These are phyloP conservation scores for Gobius niger DNA, from an alignment of 2,113 vertebrate genomes.

Conservation along the genomic window DNA sequence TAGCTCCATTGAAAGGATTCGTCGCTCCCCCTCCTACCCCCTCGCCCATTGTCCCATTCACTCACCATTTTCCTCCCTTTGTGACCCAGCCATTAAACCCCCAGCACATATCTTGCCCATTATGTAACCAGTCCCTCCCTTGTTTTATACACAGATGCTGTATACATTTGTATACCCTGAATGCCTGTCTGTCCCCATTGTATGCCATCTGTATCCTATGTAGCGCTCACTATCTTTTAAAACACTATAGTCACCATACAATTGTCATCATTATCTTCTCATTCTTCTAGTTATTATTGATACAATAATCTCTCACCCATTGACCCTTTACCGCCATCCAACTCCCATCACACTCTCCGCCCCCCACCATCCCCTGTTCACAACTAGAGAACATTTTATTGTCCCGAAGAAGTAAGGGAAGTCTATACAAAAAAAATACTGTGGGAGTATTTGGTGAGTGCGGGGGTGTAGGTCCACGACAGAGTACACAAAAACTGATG, in stretches of 20 bases:
- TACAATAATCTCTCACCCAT: slow-evolving; percentile 60
- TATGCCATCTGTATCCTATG: slow-evolving; percentile 73
- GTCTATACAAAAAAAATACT: slow-evolving; percentile 28
- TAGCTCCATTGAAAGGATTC: slow-evolving; percentile 31
- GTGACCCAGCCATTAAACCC: slow-evolving; percentile 24
- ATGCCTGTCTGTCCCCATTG: slow-evolving; percentile 61
- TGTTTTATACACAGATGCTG: slow-evolving; percentile 62
- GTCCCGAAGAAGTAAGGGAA: slow-evolving; percentile 38
- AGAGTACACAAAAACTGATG: slow-evolving; percentile 41
- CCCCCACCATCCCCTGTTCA: slow-evolving; percentile 27
- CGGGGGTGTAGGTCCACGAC: slow-evolving; percentile 43
- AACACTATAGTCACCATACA: slow-evolving; percentile 68
- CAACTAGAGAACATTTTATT: slow-evolving; percentile 43
- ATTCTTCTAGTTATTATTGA: slow-evolving; percentile 49
- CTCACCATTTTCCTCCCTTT: slow-evolving; percentile 48
- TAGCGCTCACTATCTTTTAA: slow-evolving; percentile 72
- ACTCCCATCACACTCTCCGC: neutral
- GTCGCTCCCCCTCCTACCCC: slow-evolving; percentile 9
- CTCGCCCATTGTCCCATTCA: slow-evolving; percentile 13
- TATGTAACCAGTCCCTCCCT: slow-evolving; percentile 53
- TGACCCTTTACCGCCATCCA: slow-evolving; percentile 10
- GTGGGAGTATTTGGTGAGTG: slow-evolving; percentile 73
- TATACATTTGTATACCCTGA: slow-evolving; percentile 60
- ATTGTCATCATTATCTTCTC: slow-evolving; percentile 69
- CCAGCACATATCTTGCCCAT: slow-evolving; percentile 64